phyloP scores from a whole-genome alignment of 2,113 vertebrate species.

The Pitta sordida region DNA sequence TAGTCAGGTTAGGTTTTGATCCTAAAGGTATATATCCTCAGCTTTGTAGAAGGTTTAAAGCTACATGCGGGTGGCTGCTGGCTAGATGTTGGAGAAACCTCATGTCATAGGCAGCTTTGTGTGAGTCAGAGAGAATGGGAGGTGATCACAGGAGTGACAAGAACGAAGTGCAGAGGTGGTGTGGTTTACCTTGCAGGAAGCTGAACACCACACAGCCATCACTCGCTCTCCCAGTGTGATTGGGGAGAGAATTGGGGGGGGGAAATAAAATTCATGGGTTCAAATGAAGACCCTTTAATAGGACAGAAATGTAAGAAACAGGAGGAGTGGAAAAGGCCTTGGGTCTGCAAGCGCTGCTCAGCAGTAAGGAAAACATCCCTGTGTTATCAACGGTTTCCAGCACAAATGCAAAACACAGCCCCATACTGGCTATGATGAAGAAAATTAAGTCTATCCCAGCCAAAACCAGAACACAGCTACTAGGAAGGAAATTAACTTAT shows the following conservation, averaged over 20 bases:
- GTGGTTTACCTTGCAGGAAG: background rate
- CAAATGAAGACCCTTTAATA: background rate
- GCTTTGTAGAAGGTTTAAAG: background rate
- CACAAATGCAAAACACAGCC: background rate
- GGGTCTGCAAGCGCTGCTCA: background rate
- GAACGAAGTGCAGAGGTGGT: background rate
- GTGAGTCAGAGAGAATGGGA: background rate
- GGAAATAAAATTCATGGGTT: background rate
- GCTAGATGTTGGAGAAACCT: background rate
- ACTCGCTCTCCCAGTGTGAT: background rate
- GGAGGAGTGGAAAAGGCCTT: background rate
- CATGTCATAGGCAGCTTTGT: background rate
- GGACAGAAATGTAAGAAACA: background rate
- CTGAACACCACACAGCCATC: background rate
- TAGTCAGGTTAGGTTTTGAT: background rate
- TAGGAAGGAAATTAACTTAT: background rate
- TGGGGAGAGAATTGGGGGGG: background rate
- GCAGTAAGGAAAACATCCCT: background rate
- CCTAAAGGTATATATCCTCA: background rate
- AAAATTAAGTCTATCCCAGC: background rate
- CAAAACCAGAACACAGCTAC: background rate
- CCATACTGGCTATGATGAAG: background rate
- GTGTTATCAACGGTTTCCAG: background rate
- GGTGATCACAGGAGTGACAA: background rate
- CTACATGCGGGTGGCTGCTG: background rate